Evolutionary conservation across 2,888 invertebrate genomes (phyloP), one percentile per base, ranked within the genome.

Genomic region (Hetaerina titia): DNA sequence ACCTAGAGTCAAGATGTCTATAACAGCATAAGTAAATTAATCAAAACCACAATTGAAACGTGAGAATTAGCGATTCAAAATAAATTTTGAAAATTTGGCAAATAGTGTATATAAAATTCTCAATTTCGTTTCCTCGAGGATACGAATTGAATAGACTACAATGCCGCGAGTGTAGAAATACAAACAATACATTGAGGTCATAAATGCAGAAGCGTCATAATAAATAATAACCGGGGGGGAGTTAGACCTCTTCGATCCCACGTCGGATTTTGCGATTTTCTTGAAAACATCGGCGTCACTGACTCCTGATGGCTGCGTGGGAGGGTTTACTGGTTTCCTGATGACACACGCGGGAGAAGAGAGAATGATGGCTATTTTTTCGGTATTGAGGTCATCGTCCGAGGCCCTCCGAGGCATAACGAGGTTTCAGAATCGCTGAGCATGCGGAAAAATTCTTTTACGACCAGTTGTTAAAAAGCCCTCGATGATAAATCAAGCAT

Each of bases 361-460:
- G 31, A 81, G 81, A 81, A 81, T 81, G 81, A 81, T 92, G 56
- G 92, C 92, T 22, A 92, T 69, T 92, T 64, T 92, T 64, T 92
- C 74, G 92, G 92, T 9, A 81, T 81, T 81, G 81, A 81, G 92
- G 92, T 92, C 92, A 92, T 92, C 56, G 92, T 92, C 90, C 90
- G 90, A 31, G 31, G 64, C 17, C 92, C 92, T 92, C 56, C 92
- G 56, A 81, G 81, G 81, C n/a, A 45, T 69, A 92, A 92, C 74
- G 92, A 57, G 92, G 69, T 64, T 92, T 92, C 45, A 92, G 74
- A 92, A 45, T 45, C 92, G 45, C 57, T 56, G 56, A 92, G 74
- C 90, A 64, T 57, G 92, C 92, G 45, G 92, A 57, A 64, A 89
- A 74, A 56, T 56, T 56, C 69, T 69, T 90, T 92, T 92, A 92